These are phyloP conservation scores for Antitype chi DNA, from an alignment of 2,888 invertebrate species.

Conservation along the genomic window DNA sequence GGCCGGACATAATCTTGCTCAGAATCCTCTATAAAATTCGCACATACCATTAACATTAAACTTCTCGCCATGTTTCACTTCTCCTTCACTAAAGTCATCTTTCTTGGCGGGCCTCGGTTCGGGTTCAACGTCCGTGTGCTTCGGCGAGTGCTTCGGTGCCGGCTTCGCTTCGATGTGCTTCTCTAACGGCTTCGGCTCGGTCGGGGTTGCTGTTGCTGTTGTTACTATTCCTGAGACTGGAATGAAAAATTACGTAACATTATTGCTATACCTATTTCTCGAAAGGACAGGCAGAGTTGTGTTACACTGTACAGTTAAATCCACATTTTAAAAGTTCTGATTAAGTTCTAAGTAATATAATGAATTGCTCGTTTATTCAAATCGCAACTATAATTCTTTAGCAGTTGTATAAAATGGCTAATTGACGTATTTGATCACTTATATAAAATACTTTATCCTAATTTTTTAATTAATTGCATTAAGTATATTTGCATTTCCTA, in stretches of 20 bases:
- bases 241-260: not conserved
- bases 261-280: not conserved
- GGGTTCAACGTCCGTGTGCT: constrained; percentile 53
- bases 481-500: too few species aligned
- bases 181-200: constrained; percentile 63
- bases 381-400: too few species aligned
- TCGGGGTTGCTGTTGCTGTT: constrained; percentile 73
- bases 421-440: too few species aligned
- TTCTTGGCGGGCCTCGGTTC: constrained; percentile 52
- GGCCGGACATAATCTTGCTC: too few species aligned
- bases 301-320: too few species aligned
- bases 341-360: too few species aligned
- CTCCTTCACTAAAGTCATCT: constrained; percentile 63
- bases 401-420: too few species aligned
- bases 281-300: not conserved
- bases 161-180: constrained; percentile 60
- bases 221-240: constrained; percentile 60
- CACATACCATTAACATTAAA: constrained; percentile 81
- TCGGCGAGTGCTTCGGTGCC: constrained; percentile 55
- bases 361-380: too few species aligned
- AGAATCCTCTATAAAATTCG: too few species aligned
- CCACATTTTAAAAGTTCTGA: too few species aligned
- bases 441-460: too few species aligned
- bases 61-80: constrained; percentile 69
- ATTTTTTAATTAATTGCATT: too few species aligned